Percentiles rank a stretch among this genome's conserved stretches.
Conservation (phyloP, 2,797 vertebrate species). For the Natrix natrix region DNA sequence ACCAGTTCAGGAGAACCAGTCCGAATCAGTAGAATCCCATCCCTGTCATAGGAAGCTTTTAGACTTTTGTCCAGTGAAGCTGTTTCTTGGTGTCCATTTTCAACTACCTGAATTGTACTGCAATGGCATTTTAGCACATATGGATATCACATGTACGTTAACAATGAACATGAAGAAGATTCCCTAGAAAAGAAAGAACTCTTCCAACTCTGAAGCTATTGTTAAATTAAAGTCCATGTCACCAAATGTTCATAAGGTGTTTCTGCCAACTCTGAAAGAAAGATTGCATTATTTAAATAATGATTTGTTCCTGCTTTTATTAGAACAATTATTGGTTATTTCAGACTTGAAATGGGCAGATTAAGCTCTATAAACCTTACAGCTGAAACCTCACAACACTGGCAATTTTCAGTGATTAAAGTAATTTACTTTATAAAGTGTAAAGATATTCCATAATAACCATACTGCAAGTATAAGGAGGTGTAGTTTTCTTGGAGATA, state of each 20-base stretch:
- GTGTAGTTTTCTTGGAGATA: conserved; percentile 73
- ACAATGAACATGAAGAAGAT: conserved; percentile 24
- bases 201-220: conserved; percentile 46
- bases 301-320: conserved; percentile 70
- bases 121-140: conserved; percentile 47
- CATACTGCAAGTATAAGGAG: conserved; percentile 65
- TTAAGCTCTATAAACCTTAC: conserved; percentile 58
- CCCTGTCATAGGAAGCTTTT: conserved; percentile 28
- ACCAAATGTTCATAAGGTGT: conserved; percentile 56
- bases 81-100: conserved; percentile 55
- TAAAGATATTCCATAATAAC: conserved; percentile 64
- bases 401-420: conserved; percentile 59
- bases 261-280: conserved; percentile 61
- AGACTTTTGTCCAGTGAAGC: conserved; percentile 55
- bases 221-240: conserved; percentile 56
- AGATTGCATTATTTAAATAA: conserved; percentile 67
- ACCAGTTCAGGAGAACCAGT: too few species aligned
- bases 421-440: conserved; percentile 70
- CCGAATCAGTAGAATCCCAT: too few species aligned
- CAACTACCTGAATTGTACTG: conserved; percentile 43
- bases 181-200: conserved; percentile 27
- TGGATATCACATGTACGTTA: conserved; percentile 32
- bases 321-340: conserved; percentile 74
- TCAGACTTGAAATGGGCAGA: conserved; percentile 58
- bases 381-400: conserved; percentile 62